Conservation (phyloP, 92 coral and sea anemone genomes). For the Palythoa caribaeorum region DNA sequence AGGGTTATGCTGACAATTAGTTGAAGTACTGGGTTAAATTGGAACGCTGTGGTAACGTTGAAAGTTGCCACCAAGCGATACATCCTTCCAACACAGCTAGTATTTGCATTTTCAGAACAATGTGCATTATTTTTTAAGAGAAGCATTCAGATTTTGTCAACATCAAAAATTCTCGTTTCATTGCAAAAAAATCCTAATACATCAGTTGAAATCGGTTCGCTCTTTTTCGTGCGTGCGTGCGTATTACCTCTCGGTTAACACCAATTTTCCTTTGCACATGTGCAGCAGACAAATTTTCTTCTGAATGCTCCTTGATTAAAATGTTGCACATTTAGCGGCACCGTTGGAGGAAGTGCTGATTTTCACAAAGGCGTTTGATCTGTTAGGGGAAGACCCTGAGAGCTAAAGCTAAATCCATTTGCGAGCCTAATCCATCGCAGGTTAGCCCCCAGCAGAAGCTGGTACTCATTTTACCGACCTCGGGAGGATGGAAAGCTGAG, state of each 20-base stretch:
- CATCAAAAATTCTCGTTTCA: no score
- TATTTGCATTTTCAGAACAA: background rate
- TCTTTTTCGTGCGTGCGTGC: background rate
- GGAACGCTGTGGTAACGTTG: background rate
- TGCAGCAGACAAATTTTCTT: background rate
- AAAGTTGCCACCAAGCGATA: conserved; percentile 12
- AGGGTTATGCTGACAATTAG: background rate
- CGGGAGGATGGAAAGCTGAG: no score
- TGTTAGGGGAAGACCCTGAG: background rate
- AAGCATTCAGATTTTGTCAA: background rate
- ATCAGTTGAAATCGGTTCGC: background rate
- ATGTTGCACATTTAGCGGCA: conserved; percentile 2
- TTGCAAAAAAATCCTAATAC: background rate
- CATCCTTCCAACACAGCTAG: background rate
- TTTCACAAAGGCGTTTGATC: background rate
- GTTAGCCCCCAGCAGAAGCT: no score
- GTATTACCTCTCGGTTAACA: background rate
- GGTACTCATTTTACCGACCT: no score
- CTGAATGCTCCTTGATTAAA: background rate
- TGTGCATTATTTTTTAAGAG: conserved; percentile 14
- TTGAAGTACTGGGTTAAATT: background rate
- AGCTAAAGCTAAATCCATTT: no score
- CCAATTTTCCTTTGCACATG: background rate
- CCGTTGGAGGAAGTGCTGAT: background rate
- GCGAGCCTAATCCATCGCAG: no score